These are phyloP conservation scores for Ashinkailepas kermadecensis DNA, from an alignment of 2,888 invertebrate species.

Conservation along the genomic window DNA sequence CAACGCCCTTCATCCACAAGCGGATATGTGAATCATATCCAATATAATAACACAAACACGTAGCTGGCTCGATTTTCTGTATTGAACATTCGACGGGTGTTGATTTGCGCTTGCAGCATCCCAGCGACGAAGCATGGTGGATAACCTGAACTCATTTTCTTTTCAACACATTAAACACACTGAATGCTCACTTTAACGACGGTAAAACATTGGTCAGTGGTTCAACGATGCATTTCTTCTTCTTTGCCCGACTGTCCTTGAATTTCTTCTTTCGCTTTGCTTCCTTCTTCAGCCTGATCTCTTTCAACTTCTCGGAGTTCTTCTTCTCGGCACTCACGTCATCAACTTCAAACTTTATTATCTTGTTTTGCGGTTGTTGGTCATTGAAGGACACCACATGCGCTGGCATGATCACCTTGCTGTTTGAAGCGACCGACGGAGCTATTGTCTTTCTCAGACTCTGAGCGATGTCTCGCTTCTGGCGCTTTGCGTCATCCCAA, in stretches of 20 bases:
- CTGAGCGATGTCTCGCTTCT: not conserved
- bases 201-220: not conserved
- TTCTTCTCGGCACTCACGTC: not conserved
- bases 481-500: not conserved
- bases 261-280: not conserved
- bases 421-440: not conserved
- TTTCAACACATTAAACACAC: too few relatives aligned
- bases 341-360: not conserved
- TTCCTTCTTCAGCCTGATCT: not conserved
- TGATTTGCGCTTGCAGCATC: too few relatives aligned
- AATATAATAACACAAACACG: too few relatives aligned
- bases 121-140: too few relatives aligned
- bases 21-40: too few relatives aligned
- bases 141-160: too few relatives aligned
- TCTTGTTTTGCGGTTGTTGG: not conserved
- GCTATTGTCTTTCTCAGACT: not conserved
- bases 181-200: not conserved
- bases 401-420: not conserved
- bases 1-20: too few relatives aligned
- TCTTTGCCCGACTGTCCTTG: not conserved
- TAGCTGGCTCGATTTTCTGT: too few relatives aligned
- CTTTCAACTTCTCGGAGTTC: not conserved
- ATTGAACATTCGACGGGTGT: too few relatives aligned
- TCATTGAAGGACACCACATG: too few relatives aligned
- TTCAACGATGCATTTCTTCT: not conserved